Conservation (phyloP, 2,888 invertebrate genomes). For the Tyria jacobaeae region DNA sequence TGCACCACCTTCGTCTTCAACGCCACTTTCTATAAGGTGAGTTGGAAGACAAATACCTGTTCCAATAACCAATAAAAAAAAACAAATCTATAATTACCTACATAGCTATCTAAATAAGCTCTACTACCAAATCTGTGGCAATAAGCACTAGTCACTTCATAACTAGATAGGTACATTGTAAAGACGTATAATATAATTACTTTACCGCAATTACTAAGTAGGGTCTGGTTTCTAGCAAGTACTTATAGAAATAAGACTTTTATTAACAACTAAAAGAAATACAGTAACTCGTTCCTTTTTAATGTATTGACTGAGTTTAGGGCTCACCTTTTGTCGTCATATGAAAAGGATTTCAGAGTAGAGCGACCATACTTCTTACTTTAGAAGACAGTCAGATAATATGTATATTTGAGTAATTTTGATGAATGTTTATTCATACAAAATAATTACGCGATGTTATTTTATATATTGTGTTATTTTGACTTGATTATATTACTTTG, state of each 20-base stretch:
- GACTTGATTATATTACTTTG: no score
- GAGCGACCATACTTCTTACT: conserved; percentile 19
- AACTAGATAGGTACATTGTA: not conserved
- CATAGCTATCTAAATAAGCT: not conserved
- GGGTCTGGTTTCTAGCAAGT: not conserved
- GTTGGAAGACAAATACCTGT: no score
- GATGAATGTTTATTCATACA: no score
- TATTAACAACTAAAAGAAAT: conserved; percentile 25
- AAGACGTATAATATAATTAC: conserved; percentile 2
- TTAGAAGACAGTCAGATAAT: not conserved
- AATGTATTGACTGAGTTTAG: conserved; percentile 19
- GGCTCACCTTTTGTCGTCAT: conserved; percentile 30
- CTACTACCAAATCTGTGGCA: not conserved
- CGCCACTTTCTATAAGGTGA: no score
- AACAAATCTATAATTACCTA: no score
- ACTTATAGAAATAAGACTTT: conserved; percentile 3
- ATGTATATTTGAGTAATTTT: conserved; percentile 6
- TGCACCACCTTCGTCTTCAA: no score
- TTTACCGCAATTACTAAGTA: conserved; percentile 4
- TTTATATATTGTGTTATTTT: no score
- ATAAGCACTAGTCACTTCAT: not conserved
- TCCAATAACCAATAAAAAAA: no score
- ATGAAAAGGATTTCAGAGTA: conserved; percentile 28
- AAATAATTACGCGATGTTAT: no score
- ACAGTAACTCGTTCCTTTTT: conserved; percentile 29